Percentiles rank a stretch among this genome's conserved stretches.
phyloP scores from a whole-genome alignment of 2,797 vertebrate genomes.

The Chiloscyllium punctatum region DNA sequence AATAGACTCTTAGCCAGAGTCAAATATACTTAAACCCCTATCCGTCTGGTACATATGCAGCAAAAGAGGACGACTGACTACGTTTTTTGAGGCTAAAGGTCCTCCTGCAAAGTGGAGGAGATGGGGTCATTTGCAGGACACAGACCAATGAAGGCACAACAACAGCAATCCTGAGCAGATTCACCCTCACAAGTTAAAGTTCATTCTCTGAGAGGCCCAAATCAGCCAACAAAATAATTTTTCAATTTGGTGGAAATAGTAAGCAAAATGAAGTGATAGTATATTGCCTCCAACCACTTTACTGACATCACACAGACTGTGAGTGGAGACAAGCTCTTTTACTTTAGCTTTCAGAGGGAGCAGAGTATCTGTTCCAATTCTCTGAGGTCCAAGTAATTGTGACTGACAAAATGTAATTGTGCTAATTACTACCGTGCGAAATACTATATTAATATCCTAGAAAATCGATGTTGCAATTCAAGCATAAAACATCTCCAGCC shows the following conservation, averaged over 20 bases:
- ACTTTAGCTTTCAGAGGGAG: no score
- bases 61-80: neutral
- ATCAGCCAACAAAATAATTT: neutral
- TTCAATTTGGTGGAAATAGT: neutral
- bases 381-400: no score
- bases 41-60: neutral
- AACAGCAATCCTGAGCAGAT: neutral
- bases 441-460: no score
- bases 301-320: no score
- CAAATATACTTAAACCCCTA: neutral
- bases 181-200: neutral
- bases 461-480: no score
- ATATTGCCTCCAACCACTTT: no score
- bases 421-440: no score
- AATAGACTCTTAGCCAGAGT: neutral
- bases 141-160: neutral
- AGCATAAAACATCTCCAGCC: no score
- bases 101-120: neutral
- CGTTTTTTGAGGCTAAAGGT: neutral
- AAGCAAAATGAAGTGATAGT: no score
- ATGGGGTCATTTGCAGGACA: neutral
- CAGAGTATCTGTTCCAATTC: no score
- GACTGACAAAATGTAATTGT: no score
- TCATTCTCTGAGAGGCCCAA: neutral
- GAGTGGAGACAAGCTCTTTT: no score